Conservation (phyloP, 2,888 invertebrate species). For the Deilephila porcellus region DNA sequence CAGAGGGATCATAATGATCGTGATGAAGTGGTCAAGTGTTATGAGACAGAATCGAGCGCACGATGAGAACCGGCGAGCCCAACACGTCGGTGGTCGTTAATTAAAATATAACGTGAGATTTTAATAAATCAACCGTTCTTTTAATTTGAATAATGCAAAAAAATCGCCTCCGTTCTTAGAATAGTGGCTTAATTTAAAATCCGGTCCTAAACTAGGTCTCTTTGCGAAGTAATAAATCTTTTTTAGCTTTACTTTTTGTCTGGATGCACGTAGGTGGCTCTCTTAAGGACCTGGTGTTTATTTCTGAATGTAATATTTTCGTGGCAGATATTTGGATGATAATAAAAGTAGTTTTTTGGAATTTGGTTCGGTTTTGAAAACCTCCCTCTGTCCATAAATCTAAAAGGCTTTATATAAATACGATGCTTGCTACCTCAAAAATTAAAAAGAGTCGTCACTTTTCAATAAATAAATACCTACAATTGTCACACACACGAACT, state of each 20-base stretch:
- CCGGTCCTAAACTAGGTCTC: slow-evolving; percentile 46
- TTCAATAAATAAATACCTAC: too few relatives aligned
- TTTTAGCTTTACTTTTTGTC: slow-evolving; percentile 40
- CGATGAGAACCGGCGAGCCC: not conserved
- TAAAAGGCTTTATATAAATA: too few relatives aligned
- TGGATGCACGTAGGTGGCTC: slow-evolving; percentile 27
- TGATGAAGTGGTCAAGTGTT: not conserved
- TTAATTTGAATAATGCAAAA: slow-evolving; percentile 35
- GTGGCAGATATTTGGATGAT: not conserved
- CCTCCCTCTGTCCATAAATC: too few relatives aligned
- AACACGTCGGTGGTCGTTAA: slow-evolving; percentile 41
- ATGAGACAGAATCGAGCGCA: not conserved
- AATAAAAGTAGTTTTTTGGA: too few relatives aligned
- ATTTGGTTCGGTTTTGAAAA: too few relatives aligned
- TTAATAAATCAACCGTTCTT: slow-evolving; percentile 29
- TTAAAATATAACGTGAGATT: slow-evolving; percentile 38
- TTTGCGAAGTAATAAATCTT: slow-evolving; percentile 53
- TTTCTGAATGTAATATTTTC: not conserved
- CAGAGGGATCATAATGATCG: not conserved
- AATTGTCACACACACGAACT: too few relatives aligned
- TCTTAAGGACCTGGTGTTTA: slow-evolving; percentile 14
- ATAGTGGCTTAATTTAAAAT: slow-evolving; percentile 44
- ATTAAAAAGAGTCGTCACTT: too few relatives aligned
- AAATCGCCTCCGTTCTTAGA: slow-evolving; percentile 46
- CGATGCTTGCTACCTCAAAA: too few relatives aligned